Conservation (phyloP, 2,113 vertebrate genomes). For the Tetrax tetrax region DNA sequence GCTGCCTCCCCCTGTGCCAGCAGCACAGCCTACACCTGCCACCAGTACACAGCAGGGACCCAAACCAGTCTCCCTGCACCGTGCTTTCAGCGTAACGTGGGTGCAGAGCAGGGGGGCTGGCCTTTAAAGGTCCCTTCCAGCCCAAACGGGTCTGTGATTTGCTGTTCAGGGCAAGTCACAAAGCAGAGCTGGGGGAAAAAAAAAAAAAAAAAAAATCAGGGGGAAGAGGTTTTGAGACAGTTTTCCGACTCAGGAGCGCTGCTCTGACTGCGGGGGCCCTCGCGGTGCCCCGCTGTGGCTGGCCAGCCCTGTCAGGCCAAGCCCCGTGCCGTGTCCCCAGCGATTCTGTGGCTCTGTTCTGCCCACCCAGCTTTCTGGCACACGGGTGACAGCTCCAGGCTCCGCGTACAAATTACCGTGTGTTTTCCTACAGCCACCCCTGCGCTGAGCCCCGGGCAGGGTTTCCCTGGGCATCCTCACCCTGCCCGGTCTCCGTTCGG, state of each 20-base stretch:
- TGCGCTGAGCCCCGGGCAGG: not conserved
- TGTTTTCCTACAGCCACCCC: not conserved
- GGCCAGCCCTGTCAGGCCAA: not conserved
- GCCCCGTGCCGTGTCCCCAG: not conserved
- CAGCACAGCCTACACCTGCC: not conserved
- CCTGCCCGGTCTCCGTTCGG: not conserved
- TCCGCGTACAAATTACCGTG: not conserved
- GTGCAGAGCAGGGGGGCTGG: not conserved
- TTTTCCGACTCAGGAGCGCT: not conserved
- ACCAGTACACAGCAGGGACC: not conserved
- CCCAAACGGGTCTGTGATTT: not conserved
- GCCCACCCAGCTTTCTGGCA: not conserved
- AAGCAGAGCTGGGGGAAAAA: not conserved
- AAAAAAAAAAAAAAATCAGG: not conserved
- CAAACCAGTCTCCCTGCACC: not conserved
- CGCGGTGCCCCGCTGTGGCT: accelerated
- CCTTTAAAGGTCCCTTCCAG: not conserved
- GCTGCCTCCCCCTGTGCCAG: not conserved
- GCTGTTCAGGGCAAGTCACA: not conserved
- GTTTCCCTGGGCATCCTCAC: not conserved
- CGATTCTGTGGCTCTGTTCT: not conserved
- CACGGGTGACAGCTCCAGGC: not conserved
- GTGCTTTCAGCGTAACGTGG: not conserved
- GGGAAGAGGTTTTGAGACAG: not conserved
- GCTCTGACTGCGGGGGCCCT: not conserved